Percentiles rank a stretch among this genome's conserved stretches.
These are phyloP conservation scores for Lonchura striata DNA, from an alignment of 2,113 vertebrate genomes.

Conservation along the genomic window DNA sequence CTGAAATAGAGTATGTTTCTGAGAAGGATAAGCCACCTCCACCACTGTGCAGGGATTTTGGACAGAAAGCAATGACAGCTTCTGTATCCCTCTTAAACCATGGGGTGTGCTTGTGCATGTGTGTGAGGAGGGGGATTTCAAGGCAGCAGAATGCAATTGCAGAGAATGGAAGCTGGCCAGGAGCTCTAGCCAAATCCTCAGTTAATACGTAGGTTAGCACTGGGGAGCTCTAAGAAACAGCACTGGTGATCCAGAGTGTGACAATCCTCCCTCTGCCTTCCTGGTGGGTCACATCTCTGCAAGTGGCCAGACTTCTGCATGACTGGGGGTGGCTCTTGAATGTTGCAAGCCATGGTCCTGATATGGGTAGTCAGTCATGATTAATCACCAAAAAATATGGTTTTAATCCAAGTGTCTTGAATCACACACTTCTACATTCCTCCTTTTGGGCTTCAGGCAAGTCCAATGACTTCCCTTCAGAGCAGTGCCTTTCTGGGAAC, in stretches of 20 bases:
- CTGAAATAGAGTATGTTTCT: not conserved
- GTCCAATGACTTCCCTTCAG: not conserved
- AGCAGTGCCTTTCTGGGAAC: not conserved
- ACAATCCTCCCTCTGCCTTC: not conserved
- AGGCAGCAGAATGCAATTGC: not conserved
- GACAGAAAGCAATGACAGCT: not conserved
- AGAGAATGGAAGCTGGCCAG: not conserved
- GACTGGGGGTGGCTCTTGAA: not conserved
- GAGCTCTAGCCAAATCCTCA: not conserved
- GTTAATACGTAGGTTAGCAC: not conserved
- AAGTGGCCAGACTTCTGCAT: not conserved
- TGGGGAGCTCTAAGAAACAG: not conserved
- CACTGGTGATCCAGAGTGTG: not conserved
- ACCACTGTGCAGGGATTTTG: not conserved
- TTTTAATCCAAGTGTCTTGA: not conserved
- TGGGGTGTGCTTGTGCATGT: not conserved
- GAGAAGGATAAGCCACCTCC: not conserved
- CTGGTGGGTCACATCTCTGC: not conserved
- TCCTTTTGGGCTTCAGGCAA: not conserved
- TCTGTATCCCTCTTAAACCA: not conserved
- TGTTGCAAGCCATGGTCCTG: not conserved
- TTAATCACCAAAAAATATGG: not conserved
- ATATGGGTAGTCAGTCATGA: not conserved
- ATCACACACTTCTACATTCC: not conserved
- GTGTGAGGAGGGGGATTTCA: not conserved